Evolutionary conservation across 2,888 invertebrate genomes (phyloP).

Genomic region (Napeogenes sylphis): DNA sequence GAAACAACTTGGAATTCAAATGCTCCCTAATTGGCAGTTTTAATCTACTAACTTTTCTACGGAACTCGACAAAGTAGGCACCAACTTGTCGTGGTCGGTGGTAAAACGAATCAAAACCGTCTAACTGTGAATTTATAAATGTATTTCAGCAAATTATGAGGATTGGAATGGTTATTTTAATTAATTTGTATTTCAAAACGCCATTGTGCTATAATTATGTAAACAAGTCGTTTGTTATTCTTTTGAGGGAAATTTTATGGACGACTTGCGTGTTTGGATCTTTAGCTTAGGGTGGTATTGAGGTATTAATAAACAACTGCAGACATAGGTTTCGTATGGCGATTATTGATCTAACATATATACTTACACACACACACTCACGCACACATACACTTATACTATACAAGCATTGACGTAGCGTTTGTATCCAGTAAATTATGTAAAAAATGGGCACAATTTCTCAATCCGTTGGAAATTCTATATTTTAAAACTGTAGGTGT

Average conservation of each 20-base stretch:
- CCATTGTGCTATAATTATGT: constrained; percentile 42
- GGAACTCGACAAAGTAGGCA: constrained; percentile 69
- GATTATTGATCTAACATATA: background rate
- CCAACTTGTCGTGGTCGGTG: constrained; percentile 71
- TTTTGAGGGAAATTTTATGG: constrained; percentile 14
- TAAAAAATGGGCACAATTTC: background rate
- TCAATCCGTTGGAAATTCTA: background rate
- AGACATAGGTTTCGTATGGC: background rate
- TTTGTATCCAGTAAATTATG: background rate
- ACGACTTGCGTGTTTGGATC: constrained; percentile 4
- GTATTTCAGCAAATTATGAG: constrained; percentile 63
- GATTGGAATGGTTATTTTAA: constrained; percentile 56
- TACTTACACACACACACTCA: background rate
- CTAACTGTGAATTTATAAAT: constrained; percentile 66
- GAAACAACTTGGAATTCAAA: constrained; percentile 75
- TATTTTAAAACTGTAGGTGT: background rate
- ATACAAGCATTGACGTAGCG: background rate
- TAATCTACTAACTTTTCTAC: constrained; percentile 76
- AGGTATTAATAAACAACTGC: background rate
- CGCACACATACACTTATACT: background rate
- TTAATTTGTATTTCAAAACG: constrained; percentile 52
- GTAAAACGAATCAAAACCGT: constrained; percentile 68
- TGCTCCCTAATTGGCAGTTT: constrained; percentile 76
- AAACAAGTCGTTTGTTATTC: constrained; percentile 25
- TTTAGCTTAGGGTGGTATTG: background rate